Base-by-base conservation (phyloP, 2,113 vertebrate species). In the Ciconia stormi region DNA sequence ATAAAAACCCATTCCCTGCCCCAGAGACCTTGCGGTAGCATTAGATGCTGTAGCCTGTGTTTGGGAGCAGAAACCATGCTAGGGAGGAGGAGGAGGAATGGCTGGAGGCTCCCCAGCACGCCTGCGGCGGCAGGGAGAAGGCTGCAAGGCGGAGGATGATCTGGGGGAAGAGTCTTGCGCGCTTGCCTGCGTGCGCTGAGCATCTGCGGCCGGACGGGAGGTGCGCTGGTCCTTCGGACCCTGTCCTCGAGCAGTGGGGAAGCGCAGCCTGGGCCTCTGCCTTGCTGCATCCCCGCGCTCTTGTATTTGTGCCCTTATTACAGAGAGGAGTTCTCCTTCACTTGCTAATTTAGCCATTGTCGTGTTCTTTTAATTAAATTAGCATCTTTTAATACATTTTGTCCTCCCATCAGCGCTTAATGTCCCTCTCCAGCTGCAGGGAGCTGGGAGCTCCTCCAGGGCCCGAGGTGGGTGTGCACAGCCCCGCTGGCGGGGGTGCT, bases 321-420 rank as follows among this genome's bases (percentile, higher is more conserved):
- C 52, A 2, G 30, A 23, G 9, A 20, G 82, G 40, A 80, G 81
- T 32, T 82, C 79, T 71, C 70, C 63, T 77, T 22, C 18, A 1
- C 52, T 59, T 76, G 82, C 50, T 80, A 32, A 62, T 82, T 82
- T 61, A 82, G 84, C 81, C 5, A 2, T 29, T 29, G 38, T 61
- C 1, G 16, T 18, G 49, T 56, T 87, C 82, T 90, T 88, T 88
- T 90, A 94, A 94, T 95, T 95, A 88, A 90, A 93, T 94, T 77
- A 90, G 93, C 82, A 50, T 90, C 85, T 70, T 66, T 22, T 90
- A 73, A 90, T 96, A 23, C 42, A 2, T 38, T 76, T 69, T 56
- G 78, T 72, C 62, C 62, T 40, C 19, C 66, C 25, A 4, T 44
- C 56, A 0, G 42, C 23, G 53, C 49, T 62, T 58, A 65, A 82